phyloP scores from a whole-genome alignment of 2,888 invertebrate genomes.

The Lasioglossum vierecki region DNA sequence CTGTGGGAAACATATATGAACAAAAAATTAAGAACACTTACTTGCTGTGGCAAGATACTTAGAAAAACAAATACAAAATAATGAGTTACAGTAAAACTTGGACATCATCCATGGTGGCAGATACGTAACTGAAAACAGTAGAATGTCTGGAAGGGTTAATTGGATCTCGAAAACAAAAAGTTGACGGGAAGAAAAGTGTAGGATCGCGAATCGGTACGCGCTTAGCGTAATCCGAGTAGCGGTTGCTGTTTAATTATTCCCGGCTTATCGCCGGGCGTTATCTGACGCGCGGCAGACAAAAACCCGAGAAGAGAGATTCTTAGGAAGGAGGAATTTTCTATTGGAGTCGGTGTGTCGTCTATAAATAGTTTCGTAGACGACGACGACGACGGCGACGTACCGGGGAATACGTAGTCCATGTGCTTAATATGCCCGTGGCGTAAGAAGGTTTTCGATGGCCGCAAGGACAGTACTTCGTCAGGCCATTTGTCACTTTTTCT shows the following conservation, averaged over 20 bases:
- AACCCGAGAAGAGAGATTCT: constrained; percentile 19
- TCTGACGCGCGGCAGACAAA: background rate
- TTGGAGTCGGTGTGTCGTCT: constrained; percentile 37
- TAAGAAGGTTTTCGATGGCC: constrained; percentile 50
- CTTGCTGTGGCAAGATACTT: no score
- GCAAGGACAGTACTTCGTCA: constrained; percentile 61
- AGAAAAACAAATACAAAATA: no score
- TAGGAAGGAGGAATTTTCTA: constrained; percentile 31
- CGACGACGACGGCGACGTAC: background rate
- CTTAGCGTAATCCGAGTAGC: background rate
- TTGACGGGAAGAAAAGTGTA: background rate
- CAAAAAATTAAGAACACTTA: no score
- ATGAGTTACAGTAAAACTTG: no score
- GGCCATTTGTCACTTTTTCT: constrained; percentile 63
- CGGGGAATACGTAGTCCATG: constrained; percentile 49
- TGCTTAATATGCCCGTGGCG: constrained; percentile 57
- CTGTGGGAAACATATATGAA: no score
- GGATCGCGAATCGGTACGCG: background rate
- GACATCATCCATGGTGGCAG: no score
- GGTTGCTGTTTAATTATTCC: constrained; percentile 3
- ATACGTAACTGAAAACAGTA: no score
- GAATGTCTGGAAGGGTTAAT: background rate
- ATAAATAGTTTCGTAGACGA: constrained; percentile 50
- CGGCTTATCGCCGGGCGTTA: constrained; percentile 23
- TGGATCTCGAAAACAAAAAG: background rate